phyloP scores from a whole-genome alignment of 2,113 vertebrate genomes.

The Cynopterus brachyotis region DNA sequence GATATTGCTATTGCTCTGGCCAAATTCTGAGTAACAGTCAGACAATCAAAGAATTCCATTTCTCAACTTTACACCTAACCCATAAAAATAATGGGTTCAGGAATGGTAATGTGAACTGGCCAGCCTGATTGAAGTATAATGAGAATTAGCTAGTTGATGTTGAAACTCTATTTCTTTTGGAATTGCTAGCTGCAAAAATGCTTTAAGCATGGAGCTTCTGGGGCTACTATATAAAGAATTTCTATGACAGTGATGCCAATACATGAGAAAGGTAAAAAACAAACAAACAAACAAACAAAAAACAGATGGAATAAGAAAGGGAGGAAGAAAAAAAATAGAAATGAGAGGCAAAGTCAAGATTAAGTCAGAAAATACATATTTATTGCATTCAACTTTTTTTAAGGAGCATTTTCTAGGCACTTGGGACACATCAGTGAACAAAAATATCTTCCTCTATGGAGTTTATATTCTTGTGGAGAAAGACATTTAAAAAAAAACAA shows the following conservation, averaged over 20 bases:
- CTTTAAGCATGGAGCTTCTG: neutral
- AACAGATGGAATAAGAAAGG: neutral
- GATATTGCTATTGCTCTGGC: neutral
- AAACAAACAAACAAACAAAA: too few species aligned
- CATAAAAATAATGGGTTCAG: neutral
- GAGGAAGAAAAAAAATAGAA: neutral
- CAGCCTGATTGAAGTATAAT: neutral
- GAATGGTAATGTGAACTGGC: neutral
- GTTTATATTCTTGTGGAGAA: neutral
- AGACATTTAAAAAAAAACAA: neutral
- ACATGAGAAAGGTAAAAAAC: neutral
- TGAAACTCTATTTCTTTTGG: neutral
- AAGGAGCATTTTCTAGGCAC: neutral
- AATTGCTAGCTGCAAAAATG: neutral
- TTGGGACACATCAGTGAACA: neutral
- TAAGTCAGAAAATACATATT: neutral
- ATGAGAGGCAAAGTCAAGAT: neutral
- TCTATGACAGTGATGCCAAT: neutral
- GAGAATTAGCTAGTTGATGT: neutral
- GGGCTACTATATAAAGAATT: neutral
- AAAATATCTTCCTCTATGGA: neutral
- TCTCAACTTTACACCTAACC: neutral
- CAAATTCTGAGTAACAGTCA: neutral
- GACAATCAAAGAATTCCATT: neutral
- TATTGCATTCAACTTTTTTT: neutral